Evolutionary conservation across 1,140 invertebrate species (phyloP).

Genomic region (Pachypeltis micranthus): DNA sequence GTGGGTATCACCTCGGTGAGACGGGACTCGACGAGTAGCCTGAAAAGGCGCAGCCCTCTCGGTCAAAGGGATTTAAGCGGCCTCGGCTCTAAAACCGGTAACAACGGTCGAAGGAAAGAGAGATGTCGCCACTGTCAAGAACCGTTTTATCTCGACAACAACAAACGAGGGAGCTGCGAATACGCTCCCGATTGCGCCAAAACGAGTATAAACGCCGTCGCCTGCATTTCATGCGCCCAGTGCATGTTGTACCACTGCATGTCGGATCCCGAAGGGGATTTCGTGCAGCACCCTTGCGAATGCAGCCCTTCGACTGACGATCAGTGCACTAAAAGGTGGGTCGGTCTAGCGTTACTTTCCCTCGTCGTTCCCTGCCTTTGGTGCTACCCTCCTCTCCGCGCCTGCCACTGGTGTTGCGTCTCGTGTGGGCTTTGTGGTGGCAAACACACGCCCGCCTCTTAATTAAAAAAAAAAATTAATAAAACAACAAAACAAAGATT

Average conservation of each 20-base stretch:
- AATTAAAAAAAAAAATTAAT: too few relatives aligned
- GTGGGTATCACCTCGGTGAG: not conserved
- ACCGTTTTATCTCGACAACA: slow-evolving; percentile 62
- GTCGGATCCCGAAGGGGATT: slow-evolving; percentile 71
- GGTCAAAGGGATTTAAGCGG: slow-evolving; percentile 32
- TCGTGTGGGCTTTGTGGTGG: slow-evolving; percentile 70
- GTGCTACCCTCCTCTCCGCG: slow-evolving; percentile 76
- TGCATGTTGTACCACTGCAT: slow-evolving; percentile 89
- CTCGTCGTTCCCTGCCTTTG: slow-evolving; percentile 84
- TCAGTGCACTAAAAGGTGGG: slow-evolving; percentile 54
- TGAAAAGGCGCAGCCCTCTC: slow-evolving; percentile 44
- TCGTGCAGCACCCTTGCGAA: slow-evolving; percentile 66
- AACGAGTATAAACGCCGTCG: slow-evolving; percentile 65
- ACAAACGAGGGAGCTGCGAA: slow-evolving; percentile 69
- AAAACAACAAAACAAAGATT: too few relatives aligned
- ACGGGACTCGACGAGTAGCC: slow-evolving; percentile 28
- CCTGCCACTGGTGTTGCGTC: slow-evolving; percentile 70
- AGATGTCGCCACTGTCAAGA: slow-evolving; percentile 54
- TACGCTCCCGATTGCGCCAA: slow-evolving; percentile 75
- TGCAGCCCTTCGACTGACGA: slow-evolving; percentile 45
- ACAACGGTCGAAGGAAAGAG: slow-evolving; percentile 28
- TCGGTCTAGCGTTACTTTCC: slow-evolving; percentile 71
- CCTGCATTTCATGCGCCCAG: slow-evolving; percentile 73
- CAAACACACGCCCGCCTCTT: slow-evolving; percentile 55
- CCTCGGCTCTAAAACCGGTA: not conserved